These are phyloP conservation scores for Gambelia wislizenii DNA, from an alignment of 2,797 vertebrate genomes.

Conservation along the genomic window DNA sequence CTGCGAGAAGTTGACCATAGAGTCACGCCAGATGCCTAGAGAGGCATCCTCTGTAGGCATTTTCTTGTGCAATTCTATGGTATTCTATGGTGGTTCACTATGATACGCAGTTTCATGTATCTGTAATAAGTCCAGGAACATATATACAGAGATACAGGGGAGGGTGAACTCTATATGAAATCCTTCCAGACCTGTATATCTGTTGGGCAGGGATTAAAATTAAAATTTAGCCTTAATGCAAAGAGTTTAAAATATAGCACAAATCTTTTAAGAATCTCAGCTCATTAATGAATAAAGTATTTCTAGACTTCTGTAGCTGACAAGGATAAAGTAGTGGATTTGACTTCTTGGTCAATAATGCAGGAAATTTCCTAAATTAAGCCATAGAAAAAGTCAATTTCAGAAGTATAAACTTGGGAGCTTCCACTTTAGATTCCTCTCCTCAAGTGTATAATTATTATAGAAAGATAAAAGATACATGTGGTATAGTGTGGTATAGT, in stretches of 20 bases:
- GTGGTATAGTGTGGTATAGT: too few species aligned
- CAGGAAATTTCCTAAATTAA: background rate
- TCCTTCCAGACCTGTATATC: background rate
- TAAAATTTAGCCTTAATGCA: background rate
- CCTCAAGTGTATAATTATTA: background rate
- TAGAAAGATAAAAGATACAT: background rate
- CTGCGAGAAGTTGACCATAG: too few species aligned
- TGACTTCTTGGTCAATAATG: background rate
- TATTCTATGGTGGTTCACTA: too few species aligned
- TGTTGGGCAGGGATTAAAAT: background rate
- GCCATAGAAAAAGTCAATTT: background rate
- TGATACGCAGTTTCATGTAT: too few species aligned
- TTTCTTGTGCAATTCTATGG: too few species aligned
- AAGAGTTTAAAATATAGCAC: background rate
- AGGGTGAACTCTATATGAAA: too few species aligned
- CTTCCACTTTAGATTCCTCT: background rate
- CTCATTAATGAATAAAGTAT: background rate
- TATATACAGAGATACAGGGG: too few species aligned
- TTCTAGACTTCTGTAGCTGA: background rate
- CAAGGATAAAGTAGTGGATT: background rate
- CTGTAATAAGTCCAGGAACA: too few species aligned
- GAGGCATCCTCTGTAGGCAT: too few species aligned
- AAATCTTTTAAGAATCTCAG: background rate
- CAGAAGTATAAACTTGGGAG: conserved; percentile 16
- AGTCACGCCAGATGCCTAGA: too few species aligned